These are phyloP conservation scores for Pseudopipra pipra DNA, from an alignment of 2,113 vertebrate species.

Conservation along the genomic window DNA sequence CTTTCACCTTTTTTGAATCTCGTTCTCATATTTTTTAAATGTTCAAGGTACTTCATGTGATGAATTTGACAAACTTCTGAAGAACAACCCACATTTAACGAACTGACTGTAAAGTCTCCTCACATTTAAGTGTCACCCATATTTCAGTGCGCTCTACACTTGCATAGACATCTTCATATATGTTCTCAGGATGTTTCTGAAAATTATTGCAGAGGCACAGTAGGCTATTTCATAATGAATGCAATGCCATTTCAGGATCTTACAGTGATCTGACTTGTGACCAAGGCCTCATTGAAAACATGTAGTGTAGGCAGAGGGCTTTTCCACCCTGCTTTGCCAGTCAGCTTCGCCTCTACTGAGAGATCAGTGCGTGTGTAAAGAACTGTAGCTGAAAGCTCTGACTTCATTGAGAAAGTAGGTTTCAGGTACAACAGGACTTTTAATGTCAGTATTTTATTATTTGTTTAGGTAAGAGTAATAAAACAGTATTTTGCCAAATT, in stretches of 20 bases:
- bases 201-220: neutral
- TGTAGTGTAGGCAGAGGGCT: neutral
- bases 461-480: neutral
- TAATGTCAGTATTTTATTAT: neutral
- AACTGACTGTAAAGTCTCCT: neutral
- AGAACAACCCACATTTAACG: neutral
- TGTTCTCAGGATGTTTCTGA: neutral
- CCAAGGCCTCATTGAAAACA: rapidly evolving
- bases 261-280: neutral
- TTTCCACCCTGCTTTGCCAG: neutral
- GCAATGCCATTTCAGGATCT: neutral
- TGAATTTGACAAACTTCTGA: neutral
- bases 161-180: neutral
- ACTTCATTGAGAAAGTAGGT: neutral
- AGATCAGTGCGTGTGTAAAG: neutral
- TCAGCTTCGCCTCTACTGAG: neutral
- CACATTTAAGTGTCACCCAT: neutral
- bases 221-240: neutral
- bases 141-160: neutral
- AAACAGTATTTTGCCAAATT: neutral
- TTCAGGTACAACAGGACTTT: neutral
- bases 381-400: neutral
- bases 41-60: neutral
- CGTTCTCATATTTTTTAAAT: neutral
- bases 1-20: neutral